These are phyloP conservation scores for Natrix natrix DNA, from an alignment of 2,797 vertebrate species.

Conservation along the genomic window DNA sequence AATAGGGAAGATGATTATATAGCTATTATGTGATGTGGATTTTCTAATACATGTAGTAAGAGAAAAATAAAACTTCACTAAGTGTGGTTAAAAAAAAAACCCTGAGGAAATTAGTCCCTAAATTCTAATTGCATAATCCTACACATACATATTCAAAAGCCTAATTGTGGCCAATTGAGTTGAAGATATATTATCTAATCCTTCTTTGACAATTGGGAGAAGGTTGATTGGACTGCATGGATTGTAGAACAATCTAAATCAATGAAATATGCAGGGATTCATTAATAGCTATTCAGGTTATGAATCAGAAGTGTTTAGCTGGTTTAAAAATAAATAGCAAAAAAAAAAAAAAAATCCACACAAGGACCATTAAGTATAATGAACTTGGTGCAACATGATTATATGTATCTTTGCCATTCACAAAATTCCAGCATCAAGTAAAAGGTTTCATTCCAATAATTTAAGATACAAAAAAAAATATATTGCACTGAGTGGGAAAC, in stretches of 20 bases:
- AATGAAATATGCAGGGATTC: slow-evolving; percentile 65
- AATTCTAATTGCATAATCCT: neutral
- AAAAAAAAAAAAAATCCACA: slow-evolving; percentile 22
- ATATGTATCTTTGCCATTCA: slow-evolving; percentile 29
- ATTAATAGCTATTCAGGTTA: slow-evolving; percentile 66
- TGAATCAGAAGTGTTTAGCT: slow-evolving; percentile 62
- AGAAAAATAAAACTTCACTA: neutral
- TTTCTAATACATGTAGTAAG: neutral
- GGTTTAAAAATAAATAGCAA: slow-evolving; percentile 36
- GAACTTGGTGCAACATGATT: slow-evolving; percentile 39
- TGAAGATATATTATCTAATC: slow-evolving; percentile 14
- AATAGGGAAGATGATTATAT: neutral
- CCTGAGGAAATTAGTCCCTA: slow-evolving; percentile 17
- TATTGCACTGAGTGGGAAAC: slow-evolving; percentile 28
- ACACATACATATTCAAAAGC: neutral
- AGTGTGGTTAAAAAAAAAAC: slow-evolving; percentile 7
- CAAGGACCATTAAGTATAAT: slow-evolving; percentile 45
- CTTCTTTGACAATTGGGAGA: slow-evolving; percentile 45
- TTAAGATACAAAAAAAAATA: slow-evolving; percentile 12
- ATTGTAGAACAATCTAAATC: slow-evolving; percentile 54
- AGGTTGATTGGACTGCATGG: slow-evolving; percentile 36
- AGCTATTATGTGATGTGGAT: neutral
- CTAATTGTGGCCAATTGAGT: slow-evolving; percentile 14
- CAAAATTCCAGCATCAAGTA: slow-evolving; percentile 48
- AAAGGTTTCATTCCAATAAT: slow-evolving; percentile 54